Evolutionary conservation across 1,140 invertebrate species (phyloP).

Genomic region (Aphaenogaster rudis): DNA sequence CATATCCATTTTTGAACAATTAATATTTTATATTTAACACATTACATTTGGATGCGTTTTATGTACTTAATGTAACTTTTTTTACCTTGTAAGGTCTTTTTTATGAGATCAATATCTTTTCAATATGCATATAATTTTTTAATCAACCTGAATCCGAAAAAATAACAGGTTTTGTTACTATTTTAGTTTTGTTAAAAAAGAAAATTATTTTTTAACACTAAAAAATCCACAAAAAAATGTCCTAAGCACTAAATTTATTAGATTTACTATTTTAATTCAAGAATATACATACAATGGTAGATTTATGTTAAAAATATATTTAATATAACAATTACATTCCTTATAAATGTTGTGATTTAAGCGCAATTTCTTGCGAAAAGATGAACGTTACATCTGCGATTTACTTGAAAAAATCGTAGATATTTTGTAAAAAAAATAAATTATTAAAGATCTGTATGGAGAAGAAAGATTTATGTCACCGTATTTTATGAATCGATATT

Average conservation of each 20-base stretch:
- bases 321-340: neutral
- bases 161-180: neutral
- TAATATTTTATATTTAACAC: too few species aligned
- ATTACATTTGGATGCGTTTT: too few species aligned
- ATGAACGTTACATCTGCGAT: slow-evolving; percentile 55
- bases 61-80: too few species aligned
- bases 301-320: slow-evolving; percentile 1
- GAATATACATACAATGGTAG: neutral
- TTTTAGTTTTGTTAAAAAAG: neutral
- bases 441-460: slow-evolving; percentile 69
- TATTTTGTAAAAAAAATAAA: slow-evolving; percentile 55
- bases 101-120: neutral
- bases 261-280: neutral
- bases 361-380: neutral
- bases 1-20: too few species aligned
- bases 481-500: neutral
- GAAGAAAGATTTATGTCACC: neutral
- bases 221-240: too few species aligned
- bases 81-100: too few species aligned
- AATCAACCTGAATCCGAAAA: neutral
- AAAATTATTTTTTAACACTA: too few species aligned
- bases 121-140: neutral
- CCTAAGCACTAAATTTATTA: neutral
- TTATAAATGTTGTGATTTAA: neutral
- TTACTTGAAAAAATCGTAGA: slow-evolving; percentile 68